Conservation (phyloP, 2,888 invertebrate genomes). For the Drosophila pegasa region DNA sequence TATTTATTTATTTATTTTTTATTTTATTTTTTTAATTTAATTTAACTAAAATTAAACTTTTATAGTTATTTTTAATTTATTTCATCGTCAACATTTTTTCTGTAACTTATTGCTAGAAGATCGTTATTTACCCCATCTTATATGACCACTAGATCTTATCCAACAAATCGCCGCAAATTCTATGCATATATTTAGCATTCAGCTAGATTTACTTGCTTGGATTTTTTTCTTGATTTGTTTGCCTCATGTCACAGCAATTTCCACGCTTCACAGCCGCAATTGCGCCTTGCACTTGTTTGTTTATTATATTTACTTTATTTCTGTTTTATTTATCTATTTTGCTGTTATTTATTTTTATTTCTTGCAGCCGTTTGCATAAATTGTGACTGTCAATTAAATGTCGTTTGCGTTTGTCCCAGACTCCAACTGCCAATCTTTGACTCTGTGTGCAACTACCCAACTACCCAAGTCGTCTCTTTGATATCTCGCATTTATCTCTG, state of each 20-base stretch:
- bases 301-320: constrained; percentile 23
- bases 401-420: constrained; percentile 49
- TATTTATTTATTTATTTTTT: too few species aligned
- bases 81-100: background rate
- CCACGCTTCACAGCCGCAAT: constrained; percentile 50
- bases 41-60: background rate
- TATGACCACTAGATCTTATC: background rate
- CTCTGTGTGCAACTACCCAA: constrained; percentile 15
- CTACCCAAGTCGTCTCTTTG: constrained; percentile 34
- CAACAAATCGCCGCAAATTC: constrained; percentile 20
- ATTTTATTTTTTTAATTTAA: background rate
- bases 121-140: background rate
- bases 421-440: constrained; percentile 68
- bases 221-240: constrained; percentile 30
- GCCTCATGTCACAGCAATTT: constrained; percentile 45
- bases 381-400: constrained; percentile 76
- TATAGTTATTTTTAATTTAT: background rate
- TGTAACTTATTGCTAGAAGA: background rate
- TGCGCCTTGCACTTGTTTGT: constrained; percentile 44
- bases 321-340: constrained; percentile 31
- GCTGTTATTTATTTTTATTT: background rate
- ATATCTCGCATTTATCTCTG: constrained; percentile 53
- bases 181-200: constrained; percentile 11
- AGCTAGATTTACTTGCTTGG: constrained; percentile 1
- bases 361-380: constrained; percentile 76